Evolutionary conservation across 2,797 vertebrate species (phyloP).

Genomic region (Gymnocypris eckloni): DNA sequence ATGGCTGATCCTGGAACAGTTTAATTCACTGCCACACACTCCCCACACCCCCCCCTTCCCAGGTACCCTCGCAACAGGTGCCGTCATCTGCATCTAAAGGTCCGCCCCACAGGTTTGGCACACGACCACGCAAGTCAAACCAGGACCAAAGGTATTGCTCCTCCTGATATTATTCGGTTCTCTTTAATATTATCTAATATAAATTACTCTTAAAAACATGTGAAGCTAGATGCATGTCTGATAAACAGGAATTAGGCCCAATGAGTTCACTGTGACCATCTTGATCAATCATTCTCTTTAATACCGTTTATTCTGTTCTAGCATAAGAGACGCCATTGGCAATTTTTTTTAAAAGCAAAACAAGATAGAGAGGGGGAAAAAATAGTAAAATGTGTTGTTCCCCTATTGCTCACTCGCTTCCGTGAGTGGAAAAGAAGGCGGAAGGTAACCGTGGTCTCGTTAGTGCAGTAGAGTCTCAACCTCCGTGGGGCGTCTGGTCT

Average conservation of each 20-base stretch:
- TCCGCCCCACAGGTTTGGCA: conserved; percentile 57
- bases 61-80: conserved; percentile 7
- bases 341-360: conserved; percentile 67
- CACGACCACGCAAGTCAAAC: conserved; percentile 50
- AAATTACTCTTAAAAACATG: conserved; percentile 93
- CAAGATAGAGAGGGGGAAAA: conserved; percentile 63
- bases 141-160: conserved; percentile 56
- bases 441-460: conserved; percentile 72
- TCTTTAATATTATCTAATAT: conserved; percentile 86
- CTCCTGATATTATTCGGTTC: conserved; percentile 72
- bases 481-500: conserved; percentile 63
- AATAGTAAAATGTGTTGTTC: conserved; percentile 64
- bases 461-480: conserved; percentile 64
- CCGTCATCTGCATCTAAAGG: conserved; percentile 40
- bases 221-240: conserved; percentile 80
- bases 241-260: conserved; percentile 56
- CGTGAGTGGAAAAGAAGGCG: conserved; percentile 75
- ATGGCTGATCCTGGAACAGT: conserved; percentile 45
- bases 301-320: conserved; percentile 59
- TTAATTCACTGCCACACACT: conserved; percentile 22
- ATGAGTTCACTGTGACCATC: conserved; percentile 66
- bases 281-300: conserved; percentile 49
- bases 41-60: background rate
- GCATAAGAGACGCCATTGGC: conserved; percentile 70
- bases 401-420: conserved; percentile 50